Conservation (phyloP, 37 sponge, comb jelly and placozoan genomes). For the Beroe forskalii region DNA sequence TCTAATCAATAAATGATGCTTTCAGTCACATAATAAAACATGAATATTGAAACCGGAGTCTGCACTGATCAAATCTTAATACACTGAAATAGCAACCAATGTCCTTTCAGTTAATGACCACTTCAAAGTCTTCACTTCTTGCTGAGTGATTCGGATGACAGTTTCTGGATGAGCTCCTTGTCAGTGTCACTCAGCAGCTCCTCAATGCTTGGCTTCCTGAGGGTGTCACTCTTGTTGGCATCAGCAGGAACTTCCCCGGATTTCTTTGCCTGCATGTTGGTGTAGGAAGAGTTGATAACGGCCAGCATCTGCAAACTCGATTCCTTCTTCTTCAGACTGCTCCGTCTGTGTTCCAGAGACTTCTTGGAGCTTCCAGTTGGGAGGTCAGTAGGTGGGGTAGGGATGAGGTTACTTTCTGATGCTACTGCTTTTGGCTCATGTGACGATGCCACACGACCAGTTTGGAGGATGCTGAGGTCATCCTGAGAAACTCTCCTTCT, state of each 20-base stretch:
- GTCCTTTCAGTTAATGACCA: too few species aligned
- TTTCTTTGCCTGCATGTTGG: slow-evolving; percentile 38
- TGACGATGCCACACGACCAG: background rate
- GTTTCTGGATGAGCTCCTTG: slow-evolving; percentile 57
- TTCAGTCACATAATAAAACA: too few species aligned
- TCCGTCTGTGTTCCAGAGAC: slow-evolving; percentile 12
- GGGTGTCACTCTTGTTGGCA: background rate
- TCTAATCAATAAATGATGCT: too few species aligned
- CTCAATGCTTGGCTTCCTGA: slow-evolving; percentile 11
- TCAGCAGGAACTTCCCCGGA: background rate
- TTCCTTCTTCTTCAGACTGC: slow-evolving; percentile 24
- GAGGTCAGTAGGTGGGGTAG: background rate
- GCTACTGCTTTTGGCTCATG: background rate
- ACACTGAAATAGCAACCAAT: too few species aligned
- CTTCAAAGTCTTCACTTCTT: too few species aligned
- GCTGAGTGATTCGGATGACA: slow-evolving; percentile 8
- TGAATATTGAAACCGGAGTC: too few species aligned
- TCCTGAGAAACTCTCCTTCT: slow-evolving; percentile 11
- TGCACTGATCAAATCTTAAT: too few species aligned
- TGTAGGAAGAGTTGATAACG: slow-evolving; percentile 51
- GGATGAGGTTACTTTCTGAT: background rate
- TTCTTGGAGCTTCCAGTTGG: background rate
- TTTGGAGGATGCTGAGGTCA: background rate
- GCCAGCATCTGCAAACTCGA: slow-evolving; percentile 51
- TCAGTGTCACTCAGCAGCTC: slow-evolving; percentile 57